Evolutionary conservation across 2,888 invertebrate species (phyloP).

Genomic region (Pandemis heparana): DNA sequence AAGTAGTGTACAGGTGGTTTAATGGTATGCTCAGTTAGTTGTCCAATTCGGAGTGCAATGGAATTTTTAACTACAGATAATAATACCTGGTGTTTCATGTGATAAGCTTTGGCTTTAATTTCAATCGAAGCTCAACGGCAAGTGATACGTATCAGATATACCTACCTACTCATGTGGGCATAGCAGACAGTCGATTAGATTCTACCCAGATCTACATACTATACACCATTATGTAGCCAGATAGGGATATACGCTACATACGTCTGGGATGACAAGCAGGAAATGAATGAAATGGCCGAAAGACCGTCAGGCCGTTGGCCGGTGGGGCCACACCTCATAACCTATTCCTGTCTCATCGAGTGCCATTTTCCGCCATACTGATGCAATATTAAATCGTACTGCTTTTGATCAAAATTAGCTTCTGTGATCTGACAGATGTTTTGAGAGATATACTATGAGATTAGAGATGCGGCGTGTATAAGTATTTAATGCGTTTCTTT

Average conservation of each 20-base stretch:
- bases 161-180: background rate
- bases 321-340: conserved; percentile 43
- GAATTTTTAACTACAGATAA: too few relatives aligned
- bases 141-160: background rate
- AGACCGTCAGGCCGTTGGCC: conserved; percentile 45
- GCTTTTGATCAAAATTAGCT: conserved; percentile 47
- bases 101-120: background rate
- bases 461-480: background rate
- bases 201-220: background rate
- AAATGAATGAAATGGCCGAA: conserved; percentile 51
- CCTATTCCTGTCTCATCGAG: conserved; percentile 54
- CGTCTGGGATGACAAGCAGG: conserved; percentile 32
- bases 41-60: too few relatives aligned
- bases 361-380: conserved; percentile 43
- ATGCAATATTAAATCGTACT: conserved; percentile 46
- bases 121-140: background rate
- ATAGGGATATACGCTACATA: background rate
- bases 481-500: conserved; percentile 6
- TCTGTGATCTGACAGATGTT: conserved; percentile 42
- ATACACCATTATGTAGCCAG: conserved; percentile 45
- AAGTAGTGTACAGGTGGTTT: too few relatives aligned
- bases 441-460: conserved; percentile 17
- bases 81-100: too few relatives aligned
- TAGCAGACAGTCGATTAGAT: background rate
- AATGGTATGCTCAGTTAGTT: too few relatives aligned